Evolutionary conservation across 2,797 vertebrate genomes (phyloP).

Genomic region (Chelon labrosus): DNA sequence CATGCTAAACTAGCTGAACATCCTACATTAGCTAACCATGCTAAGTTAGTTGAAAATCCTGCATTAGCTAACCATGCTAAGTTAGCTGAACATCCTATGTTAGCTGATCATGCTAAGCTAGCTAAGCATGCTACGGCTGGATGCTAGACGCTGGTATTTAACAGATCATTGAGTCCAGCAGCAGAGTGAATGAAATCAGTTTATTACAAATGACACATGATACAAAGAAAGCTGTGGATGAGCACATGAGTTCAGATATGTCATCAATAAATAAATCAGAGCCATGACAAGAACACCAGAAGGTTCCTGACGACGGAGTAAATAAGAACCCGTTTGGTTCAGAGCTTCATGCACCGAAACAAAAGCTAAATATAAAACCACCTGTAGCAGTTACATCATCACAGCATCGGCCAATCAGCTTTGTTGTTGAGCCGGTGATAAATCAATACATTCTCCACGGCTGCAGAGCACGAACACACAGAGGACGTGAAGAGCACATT

Average conservation of each 20-base stretch:
- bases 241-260: slow-evolving; percentile 41
- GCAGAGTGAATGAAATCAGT: slow-evolving; percentile 63
- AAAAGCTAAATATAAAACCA: slow-evolving; percentile 69
- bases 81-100: too few relatives aligned
- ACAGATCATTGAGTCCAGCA: not conserved
- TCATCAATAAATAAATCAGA: not conserved
- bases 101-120: too few relatives aligned
- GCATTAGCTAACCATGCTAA: too few relatives aligned
- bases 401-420: slow-evolving; percentile 81
- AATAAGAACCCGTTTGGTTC: slow-evolving; percentile 54
- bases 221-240: slow-evolving; percentile 61
- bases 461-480: slow-evolving; percentile 37
- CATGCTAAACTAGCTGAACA: too few relatives aligned
- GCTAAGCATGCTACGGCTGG: too few relatives aligned
- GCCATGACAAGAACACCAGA: too few relatives aligned
- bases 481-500: slow-evolving; percentile 70
- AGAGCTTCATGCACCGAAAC: slow-evolving; percentile 81
- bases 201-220: slow-evolving; percentile 79
- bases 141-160: too few relatives aligned
- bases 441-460: slow-evolving; percentile 69
- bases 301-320: too few relatives aligned
- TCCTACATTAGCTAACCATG: too few relatives aligned
- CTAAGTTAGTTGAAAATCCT: too few relatives aligned
- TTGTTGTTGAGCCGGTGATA: slow-evolving; percentile 49
- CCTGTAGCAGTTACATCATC: slow-evolving; percentile 80